These are phyloP conservation scores for Spialia ferax DNA, from an alignment of 2,888 invertebrate species.

Conservation along the genomic window DNA sequence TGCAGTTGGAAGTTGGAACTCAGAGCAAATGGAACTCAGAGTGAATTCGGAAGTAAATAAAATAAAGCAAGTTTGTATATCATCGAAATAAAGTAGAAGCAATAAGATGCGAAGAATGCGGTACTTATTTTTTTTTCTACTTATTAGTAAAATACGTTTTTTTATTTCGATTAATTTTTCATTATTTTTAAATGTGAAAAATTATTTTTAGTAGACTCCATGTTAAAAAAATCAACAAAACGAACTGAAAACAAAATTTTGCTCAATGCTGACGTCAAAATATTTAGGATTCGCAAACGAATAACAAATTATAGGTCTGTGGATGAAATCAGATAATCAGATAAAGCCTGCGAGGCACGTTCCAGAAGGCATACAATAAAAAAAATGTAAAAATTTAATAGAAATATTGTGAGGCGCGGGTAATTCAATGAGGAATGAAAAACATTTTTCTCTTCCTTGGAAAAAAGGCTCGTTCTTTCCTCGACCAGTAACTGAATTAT, in stretches of 20 bases:
- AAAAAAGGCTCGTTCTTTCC: conserved; percentile 60
- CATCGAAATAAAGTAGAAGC: no score
- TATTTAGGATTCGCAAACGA: not conserved
- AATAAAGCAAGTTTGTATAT: no score
- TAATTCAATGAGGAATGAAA: conserved; percentile 75
- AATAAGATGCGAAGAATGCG: no score
- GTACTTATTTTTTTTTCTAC: no score
- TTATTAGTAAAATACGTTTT: no score
- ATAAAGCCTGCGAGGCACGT: conserved; percentile 56
- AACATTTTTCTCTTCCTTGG: conserved; percentile 57
- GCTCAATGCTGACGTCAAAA: not conserved
- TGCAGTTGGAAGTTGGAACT: not conserved
- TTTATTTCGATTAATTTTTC: no score
- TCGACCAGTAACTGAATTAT: conserved; percentile 75
- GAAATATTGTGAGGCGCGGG: conserved; percentile 77
- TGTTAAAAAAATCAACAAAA: not conserved
- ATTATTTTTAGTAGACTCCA: no score
- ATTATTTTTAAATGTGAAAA: no score
- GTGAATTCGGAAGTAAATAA: no score
- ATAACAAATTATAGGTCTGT: conserved; percentile 16
- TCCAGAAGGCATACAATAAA: conserved; percentile 70
- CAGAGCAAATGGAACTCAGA: not conserved
- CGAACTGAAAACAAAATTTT: not conserved
- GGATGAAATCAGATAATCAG: conserved; percentile 67
- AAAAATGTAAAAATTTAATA: conserved; percentile 75